Evolutionary conservation across 1,140 invertebrate genomes (phyloP).

Genomic region (Aphelenchoides fujianensis): DNA sequence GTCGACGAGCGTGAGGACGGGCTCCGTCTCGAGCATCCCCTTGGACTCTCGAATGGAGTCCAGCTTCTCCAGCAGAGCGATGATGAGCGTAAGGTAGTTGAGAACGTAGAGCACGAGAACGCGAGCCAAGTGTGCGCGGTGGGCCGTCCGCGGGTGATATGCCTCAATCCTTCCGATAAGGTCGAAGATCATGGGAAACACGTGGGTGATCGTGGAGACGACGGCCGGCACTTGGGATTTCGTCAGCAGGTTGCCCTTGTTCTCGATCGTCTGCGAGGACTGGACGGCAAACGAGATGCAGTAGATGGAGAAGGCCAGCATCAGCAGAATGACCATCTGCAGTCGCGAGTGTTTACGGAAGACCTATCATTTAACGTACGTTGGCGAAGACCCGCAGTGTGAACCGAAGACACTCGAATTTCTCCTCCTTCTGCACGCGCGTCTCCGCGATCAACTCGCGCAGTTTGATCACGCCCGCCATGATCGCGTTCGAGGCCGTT

Average conservation of each 20-base stretch:
- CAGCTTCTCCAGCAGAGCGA: conserved; percentile 80
- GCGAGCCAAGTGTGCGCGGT: conserved; percentile 80
- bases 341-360: too few relatives aligned
- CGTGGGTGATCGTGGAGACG: conserved; percentile 71
- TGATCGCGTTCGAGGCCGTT: conserved; percentile 54
- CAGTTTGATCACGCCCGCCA: conserved; percentile 52
- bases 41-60: conserved; percentile 53
- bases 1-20: background rate
- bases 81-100: conserved; percentile 89
- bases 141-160: conserved; percentile 85
- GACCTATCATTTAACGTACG: too few relatives aligned
- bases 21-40: background rate
- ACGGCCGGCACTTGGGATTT: conserved; percentile 59
- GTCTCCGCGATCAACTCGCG: conserved; percentile 50
- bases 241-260: conserved; percentile 54
- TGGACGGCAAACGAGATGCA: conserved; percentile 57
- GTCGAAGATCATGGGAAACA: conserved; percentile 88
- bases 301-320: conserved; percentile 59
- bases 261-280: conserved; percentile 55
- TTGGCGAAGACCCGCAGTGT: conserved; percentile 49
- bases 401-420: conserved; percentile 38
- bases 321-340: conserved; percentile 50
- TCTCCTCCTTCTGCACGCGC: conserved; percentile 33
- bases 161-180: conserved; percentile 80
- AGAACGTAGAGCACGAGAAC: conserved; percentile 90